These are phyloP conservation scores for Neotoxoptera formosana DNA, from an alignment of 1,140 invertebrate species.

Conservation along the genomic window DNA sequence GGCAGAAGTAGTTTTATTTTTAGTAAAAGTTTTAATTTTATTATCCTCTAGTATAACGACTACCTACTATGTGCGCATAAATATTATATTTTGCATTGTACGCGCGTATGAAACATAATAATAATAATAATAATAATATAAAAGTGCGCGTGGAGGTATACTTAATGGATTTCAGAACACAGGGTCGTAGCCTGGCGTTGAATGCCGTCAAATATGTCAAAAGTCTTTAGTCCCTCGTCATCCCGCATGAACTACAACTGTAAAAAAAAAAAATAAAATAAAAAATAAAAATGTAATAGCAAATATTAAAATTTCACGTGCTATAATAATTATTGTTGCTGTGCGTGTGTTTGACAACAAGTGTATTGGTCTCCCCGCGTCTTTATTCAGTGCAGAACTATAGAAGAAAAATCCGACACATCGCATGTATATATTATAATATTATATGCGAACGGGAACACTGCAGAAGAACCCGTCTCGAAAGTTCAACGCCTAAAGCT, in stretches of 20 bases:
- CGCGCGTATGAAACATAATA: background rate
- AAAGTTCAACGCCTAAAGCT: background rate
- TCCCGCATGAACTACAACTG: no score
- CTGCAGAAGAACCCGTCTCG: background rate
- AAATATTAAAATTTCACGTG: background rate
- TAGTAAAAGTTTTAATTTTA: background rate
- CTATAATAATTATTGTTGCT: background rate
- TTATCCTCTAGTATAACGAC: background rate
- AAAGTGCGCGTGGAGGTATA: background rate
- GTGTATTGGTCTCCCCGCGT: background rate
- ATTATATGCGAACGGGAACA: background rate
- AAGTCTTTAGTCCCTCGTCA: background rate
- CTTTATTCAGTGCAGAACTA: background rate
- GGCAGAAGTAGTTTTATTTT: background rate
- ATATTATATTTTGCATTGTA: background rate
- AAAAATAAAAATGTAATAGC: background rate
- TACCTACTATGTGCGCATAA: background rate
- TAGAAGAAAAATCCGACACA: background rate
- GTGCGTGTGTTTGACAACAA: background rate
- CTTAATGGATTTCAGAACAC: background rate
- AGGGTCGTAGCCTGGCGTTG: background rate
- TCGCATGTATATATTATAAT: background rate
- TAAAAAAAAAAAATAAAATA: background rate
- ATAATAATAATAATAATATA: background rate
- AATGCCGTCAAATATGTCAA: background rate